phyloP scores from a whole-genome alignment of 2,888 invertebrate genomes.

The Lucinisca nassula region DNA sequence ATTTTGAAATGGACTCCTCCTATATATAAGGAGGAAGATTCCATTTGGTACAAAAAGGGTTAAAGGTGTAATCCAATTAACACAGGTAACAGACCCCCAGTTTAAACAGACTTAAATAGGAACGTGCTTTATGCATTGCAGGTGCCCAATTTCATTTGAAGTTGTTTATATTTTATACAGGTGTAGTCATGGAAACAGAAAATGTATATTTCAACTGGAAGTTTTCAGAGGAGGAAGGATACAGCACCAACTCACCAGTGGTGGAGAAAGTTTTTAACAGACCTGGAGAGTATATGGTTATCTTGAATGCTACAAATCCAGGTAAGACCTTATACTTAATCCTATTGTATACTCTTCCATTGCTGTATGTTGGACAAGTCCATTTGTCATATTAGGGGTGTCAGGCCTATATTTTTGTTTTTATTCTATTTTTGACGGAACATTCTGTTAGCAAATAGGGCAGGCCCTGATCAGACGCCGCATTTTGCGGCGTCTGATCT shows the following conservation, averaged over 20 bases:
- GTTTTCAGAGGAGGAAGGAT: conserved; percentile 31
- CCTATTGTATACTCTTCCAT: too few relatives aligned
- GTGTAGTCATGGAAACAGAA: conserved; percentile 65
- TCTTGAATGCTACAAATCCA: conserved; percentile 69
- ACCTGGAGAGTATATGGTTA: conserved; percentile 52
- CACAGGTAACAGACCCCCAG: background rate
- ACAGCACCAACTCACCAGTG: conserved; percentile 63
- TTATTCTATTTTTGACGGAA: too few relatives aligned
- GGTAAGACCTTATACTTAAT: conserved; percentile 72
- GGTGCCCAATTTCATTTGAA: conserved; percentile 18
- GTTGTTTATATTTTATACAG: conserved; percentile 35
- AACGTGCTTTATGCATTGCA: background rate
- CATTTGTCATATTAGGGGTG: too few relatives aligned
- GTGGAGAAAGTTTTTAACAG: conserved; percentile 50
- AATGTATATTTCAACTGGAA: conserved; percentile 66
- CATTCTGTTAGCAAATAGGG: too few relatives aligned
- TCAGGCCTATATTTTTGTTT: too few relatives aligned
- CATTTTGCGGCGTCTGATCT: too few relatives aligned
- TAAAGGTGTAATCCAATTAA: conserved; percentile 4
- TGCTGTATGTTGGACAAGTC: too few relatives aligned
- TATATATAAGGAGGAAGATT: too few relatives aligned
- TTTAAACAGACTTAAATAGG: background rate
- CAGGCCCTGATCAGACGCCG: too few relatives aligned
- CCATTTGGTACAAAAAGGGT: too few relatives aligned
- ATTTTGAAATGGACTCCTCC: too few relatives aligned